Evolutionary conservation across 2,888 invertebrate species (phyloP), one percentile per base, ranked within the genome.

Genomic region (Diaprepes abbreviatus): DNA sequence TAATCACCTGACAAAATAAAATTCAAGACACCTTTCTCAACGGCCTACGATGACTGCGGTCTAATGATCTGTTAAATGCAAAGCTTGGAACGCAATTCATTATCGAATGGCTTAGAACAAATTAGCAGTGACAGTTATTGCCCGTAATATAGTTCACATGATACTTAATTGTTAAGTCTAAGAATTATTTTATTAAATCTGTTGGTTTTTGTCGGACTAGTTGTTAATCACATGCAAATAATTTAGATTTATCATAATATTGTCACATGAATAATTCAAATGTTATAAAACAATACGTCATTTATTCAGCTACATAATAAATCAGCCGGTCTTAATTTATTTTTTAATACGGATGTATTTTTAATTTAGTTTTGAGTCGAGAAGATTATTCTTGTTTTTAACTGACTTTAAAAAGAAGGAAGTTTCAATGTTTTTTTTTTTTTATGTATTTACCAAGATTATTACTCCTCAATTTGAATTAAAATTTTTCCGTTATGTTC

Each of bases 61-160:
- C 45, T 24, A 50, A 50, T 28, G 48, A 28, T 28, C 28, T 28
- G 48, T 50, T 28, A 50, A 50, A 50, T 50, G 48, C 48, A 50
- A 28, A 31, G 10, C 16, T 5, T 5, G 5, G 24, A 17, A 4
- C 24, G 28, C 14, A 50, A 50, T 28, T 50, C 28, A 28, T 50
- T 28, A 28, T 24, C 6, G 14, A 28, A 31, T 16, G 14, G 14
- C 14, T 45, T 45, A 50, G 45, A 50, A 28, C 28, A 50, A 50
- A 50, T 50, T 50, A 28, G 14, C 28, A 28, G 3, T 2, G 28
- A 50, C 28, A 50, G 48, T 50, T 50, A 50, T 50, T 1, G 28
- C 48, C 28, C 48, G 24, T 28, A 28, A 28, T 24, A 14, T 50
- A 50, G 14, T 28, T 24, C 14, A 28, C 48, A 48, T 48, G 48